Conservation (phyloP, 2,113 vertebrate species). For the Sarotherodon lohbergeri region DNA sequence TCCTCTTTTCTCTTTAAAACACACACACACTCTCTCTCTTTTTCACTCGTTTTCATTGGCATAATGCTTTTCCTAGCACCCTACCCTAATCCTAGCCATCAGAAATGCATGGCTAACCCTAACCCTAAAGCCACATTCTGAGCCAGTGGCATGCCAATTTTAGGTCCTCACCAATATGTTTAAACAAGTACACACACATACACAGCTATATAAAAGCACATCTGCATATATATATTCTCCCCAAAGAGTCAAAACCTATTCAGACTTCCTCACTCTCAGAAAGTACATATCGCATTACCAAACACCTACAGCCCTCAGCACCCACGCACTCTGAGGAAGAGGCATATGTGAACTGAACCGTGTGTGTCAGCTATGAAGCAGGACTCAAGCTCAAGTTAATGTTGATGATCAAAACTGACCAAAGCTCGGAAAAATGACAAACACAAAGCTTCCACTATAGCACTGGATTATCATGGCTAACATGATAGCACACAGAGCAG, state of each 20-base stretch:
- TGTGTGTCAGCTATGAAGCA: neutral
- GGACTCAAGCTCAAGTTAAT: neutral
- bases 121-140: neutral
- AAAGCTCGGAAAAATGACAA: neutral
- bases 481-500: neutral
- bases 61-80: neutral
- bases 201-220: neutral
- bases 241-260: neutral
- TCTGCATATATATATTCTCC: neutral
- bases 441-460: neutral
- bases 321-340: neutral
- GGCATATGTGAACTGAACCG: neutral
- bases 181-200: neutral
- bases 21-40: neutral
- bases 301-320: neutral
- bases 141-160: neutral
- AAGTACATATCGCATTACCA: neutral
- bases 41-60: neutral
- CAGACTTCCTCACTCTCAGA: neutral
- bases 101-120: neutral
- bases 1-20: neutral
- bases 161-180: neutral
- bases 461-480: neutral
- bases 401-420: neutral
- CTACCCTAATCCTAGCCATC: neutral